Base-by-base conservation (phyloP, 2,888 invertebrate genomes). In the Pollenia amentaria region DNA sequence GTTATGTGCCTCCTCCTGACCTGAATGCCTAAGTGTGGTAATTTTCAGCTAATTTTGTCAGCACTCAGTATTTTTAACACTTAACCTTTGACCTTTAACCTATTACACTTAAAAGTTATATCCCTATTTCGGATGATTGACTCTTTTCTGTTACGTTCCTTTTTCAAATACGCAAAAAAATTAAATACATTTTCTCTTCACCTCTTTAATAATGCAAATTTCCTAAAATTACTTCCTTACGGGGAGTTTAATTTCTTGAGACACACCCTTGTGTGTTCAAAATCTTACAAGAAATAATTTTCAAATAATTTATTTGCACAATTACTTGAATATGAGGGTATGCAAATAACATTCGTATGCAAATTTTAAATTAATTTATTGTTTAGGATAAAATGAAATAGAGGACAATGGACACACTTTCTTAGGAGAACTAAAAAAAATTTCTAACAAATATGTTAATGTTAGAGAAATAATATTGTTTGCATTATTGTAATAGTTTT, bases 321-420 rank as follows among this genome's bases (percentile, higher is more conserved):
- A 51, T 69, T 53, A 14, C 16, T 55, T 70, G 42, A 42, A 42
- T 42, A 53, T 70, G 10, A 53, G 42, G 14, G 42, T 70, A 55
- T 12, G 42, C 18, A 70, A 42, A 55, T 40, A 55, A 1, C 40
- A 18, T 55, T 42, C 40, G 42, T 42, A 70, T 55, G 55, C 70
- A 70, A 70, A 70, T 70, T 70, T 40, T 21, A 18, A 42, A 21
- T 21, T 70, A 55, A 40, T 70, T 55, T 42, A 70, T 55, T 70
- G 53, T 70, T 70, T 42, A 40, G 40, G 42, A 40, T 55, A 21
- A 42, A 70, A 42, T 70, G 42, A 70, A 70, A 42, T 70, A 40
- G 14, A 67, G 29, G 48, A 48, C 16, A n/a, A 21, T 21, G 10
- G 51, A 3, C 29, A 14, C n/a, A 53, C 38, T 38, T 16, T 16